A percentile compares a stretch with the other conserved stretches of the same genome.
phyloP scores from a whole-genome alignment of 2,113 vertebrate genomes.

The Haplotaxodon microlepis region DNA sequence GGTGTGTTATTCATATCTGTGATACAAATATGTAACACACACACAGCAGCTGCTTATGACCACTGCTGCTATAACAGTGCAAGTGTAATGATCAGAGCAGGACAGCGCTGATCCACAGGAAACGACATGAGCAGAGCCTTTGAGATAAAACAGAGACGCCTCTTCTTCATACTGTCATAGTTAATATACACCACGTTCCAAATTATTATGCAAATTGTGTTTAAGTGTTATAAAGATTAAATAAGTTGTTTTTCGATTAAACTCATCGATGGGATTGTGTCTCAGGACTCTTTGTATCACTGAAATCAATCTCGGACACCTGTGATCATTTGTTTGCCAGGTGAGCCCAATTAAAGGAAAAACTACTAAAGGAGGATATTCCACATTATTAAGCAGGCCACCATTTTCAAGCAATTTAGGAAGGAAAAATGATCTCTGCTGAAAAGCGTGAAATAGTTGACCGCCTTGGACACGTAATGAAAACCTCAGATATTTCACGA shows the following conservation, averaged over 20 bases:
- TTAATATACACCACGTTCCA: not conserved
- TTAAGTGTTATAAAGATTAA: not conserved
- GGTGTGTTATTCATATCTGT: not conserved
- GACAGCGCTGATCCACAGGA: not conserved
- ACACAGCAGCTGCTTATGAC: not conserved
- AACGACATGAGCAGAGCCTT: not conserved
- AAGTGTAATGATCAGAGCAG: not conserved
- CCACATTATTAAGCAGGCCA: too few species aligned
- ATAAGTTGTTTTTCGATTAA: not conserved
- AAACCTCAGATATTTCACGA: not conserved
- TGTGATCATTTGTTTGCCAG: not conserved
- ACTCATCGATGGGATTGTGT: not conserved
- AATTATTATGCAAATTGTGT: not conserved
- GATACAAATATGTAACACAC: not conserved
- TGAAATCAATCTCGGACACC: not conserved
- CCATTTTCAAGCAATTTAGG: too few species aligned
- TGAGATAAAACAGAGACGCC: not conserved
- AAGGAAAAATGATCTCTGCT: not conserved
- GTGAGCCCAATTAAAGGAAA: not conserved
- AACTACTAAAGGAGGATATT: not conserved
- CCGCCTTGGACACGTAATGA: not conserved
- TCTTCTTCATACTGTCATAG: not conserved
- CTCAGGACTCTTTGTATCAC: not conserved
- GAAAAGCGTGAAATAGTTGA: not conserved
- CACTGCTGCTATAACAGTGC: not conserved